phyloP scores from a whole-genome alignment of 2,888 invertebrate species.

The Mythimna ferrago region DNA sequence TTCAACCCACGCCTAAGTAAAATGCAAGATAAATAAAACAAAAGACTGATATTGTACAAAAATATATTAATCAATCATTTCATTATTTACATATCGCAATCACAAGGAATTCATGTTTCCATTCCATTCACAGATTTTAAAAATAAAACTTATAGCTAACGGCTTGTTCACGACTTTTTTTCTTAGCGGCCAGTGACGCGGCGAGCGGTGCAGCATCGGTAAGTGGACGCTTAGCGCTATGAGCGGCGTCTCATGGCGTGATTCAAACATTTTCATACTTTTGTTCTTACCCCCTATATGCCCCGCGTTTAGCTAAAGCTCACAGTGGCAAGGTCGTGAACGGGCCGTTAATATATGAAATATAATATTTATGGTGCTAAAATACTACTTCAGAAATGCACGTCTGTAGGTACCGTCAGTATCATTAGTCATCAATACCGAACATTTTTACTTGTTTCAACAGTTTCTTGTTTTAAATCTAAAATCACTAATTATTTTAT shows the following conservation, averaged over 20 bases:
- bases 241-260: no score
- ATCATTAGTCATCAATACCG: background rate
- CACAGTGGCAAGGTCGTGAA: no score
- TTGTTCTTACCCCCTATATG: no score
- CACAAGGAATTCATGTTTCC: background rate
- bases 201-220: no score
- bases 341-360: background rate
- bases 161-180: no score
- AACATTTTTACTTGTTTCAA: no score
- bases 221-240: no score
- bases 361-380: background rate
- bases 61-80: slow-evolving; percentile 13
- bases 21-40: background rate
- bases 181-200: no score
- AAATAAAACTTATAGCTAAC: background rate
- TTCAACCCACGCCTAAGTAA: background rate
- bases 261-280: no score
- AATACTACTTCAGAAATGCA: slow-evolving; percentile 11
- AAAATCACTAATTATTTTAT: no score
- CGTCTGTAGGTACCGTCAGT: background rate
- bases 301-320: no score
- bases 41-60: slow-evolving; percentile 2
- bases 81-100: slow-evolving; percentile 21
- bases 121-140: background rate
- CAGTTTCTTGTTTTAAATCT: no score